Evolutionary conservation across 1,140 invertebrate species (phyloP).

Genomic region (Batillaria attramentaria): DNA sequence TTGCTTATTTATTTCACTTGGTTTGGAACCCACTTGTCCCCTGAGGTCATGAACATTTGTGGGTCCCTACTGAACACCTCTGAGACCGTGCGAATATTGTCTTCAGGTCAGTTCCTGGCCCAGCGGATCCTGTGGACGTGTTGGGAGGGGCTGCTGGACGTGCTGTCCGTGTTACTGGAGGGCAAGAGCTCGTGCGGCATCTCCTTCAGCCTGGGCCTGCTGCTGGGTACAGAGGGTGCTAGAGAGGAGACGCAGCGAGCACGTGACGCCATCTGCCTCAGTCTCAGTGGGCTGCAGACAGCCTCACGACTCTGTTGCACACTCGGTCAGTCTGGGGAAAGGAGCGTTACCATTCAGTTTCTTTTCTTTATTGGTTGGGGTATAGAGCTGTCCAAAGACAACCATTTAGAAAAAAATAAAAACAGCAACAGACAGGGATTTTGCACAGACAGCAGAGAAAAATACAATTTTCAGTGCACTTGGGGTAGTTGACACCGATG

Average conservation of each 20-base stretch:
- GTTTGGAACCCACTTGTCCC: no score
- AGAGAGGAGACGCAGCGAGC: conserved; percentile 72
- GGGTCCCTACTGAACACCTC: no score
- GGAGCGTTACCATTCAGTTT: not conserved
- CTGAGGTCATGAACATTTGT: no score
- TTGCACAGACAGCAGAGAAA: no score
- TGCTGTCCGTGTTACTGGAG: conserved; percentile 84
- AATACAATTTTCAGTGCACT: no score
- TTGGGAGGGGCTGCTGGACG: conserved; percentile 92
- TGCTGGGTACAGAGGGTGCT: conserved; percentile 72
- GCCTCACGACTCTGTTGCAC: conserved; percentile 76
- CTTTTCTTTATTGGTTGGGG: no score
- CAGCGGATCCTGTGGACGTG: conserved; percentile 86
- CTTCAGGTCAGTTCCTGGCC: conserved; percentile 73
- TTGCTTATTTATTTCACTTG: no score
- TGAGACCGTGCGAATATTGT: no score
- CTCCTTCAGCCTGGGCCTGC: conserved; percentile 68
- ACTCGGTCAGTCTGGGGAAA: conserved; percentile 78
- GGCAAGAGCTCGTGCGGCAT: conserved; percentile 74
- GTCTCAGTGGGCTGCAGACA: conserved; percentile 89
- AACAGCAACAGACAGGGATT: no score
- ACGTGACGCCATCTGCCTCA: conserved; percentile 84
- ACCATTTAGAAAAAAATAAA: no score
- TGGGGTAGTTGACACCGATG: no score
- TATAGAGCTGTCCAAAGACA: no score